Conservation (phyloP, 2,113 vertebrate species). For the Tinamus guttatus region DNA sequence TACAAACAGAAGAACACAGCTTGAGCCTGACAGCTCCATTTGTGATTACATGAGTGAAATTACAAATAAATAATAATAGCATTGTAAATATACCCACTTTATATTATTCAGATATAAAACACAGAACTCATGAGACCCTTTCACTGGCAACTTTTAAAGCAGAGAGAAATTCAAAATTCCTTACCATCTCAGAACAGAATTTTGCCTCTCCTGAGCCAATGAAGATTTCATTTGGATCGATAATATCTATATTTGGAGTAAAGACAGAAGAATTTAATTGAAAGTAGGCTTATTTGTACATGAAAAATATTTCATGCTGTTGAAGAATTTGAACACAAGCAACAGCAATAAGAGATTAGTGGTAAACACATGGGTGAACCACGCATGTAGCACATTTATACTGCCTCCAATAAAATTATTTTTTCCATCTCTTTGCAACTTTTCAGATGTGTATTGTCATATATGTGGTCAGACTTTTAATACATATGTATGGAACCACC, state of each 20-base stretch:
- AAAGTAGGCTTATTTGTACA: background rate
- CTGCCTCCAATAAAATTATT: background rate
- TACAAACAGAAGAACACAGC: slow-evolving; percentile 1
- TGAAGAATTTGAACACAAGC: background rate
- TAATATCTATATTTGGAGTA: background rate
- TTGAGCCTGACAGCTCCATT: background rate
- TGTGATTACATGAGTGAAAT: slow-evolving; percentile 1
- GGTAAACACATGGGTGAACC: background rate
- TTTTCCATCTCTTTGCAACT: background rate
- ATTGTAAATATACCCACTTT: background rate
- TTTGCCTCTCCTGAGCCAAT: background rate
- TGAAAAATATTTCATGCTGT: background rate
- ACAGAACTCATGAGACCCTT: background rate
- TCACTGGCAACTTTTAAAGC: background rate
- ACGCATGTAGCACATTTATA: background rate
- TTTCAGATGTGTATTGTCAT: background rate
- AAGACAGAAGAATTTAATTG: background rate
- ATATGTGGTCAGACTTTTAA: background rate
- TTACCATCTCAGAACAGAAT: background rate
- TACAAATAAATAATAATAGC: slow-evolving; percentile 4
- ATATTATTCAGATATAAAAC: background rate
- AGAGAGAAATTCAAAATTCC: background rate
- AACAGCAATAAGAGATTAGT: background rate
- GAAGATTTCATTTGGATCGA: background rate
- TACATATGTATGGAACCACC: background rate